Percentiles rank a stretch among this genome's conserved stretches.
Conservation (phyloP, 2,888 invertebrate species). For the Merodon equestris region DNA sequence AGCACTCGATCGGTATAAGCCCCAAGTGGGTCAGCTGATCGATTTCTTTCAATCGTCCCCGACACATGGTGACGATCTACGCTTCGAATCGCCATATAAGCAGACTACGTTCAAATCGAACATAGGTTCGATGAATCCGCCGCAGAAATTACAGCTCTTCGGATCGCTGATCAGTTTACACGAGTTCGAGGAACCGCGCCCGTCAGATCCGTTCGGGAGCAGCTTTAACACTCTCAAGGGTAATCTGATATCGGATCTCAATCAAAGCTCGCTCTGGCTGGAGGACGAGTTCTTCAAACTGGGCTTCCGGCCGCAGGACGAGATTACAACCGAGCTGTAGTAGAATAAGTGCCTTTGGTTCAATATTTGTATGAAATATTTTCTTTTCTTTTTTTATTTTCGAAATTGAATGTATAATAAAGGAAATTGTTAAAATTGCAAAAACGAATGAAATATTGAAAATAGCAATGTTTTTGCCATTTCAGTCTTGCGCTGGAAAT, state of each 20-base stretch:
- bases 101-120: slow-evolving; percentile 65
- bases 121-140: slow-evolving; percentile 72
- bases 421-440: slow-evolving; percentile 56
- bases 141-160: slow-evolving; percentile 76
- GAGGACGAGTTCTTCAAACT: slow-evolving; percentile 91
- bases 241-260: slow-evolving; percentile 78
- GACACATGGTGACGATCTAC: slow-evolving; percentile 33
- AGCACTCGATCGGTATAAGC: slow-evolving; percentile 85
- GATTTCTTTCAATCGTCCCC: slow-evolving; percentile 83
- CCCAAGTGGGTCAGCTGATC: slow-evolving; percentile 87
- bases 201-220: slow-evolving; percentile 81
- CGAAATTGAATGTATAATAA: slow-evolving; percentile 48
- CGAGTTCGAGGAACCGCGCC: slow-evolving; percentile 79
- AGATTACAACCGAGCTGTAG: slow-evolving; percentile 91
- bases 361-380: slow-evolving; percentile 4
- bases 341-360: slow-evolving; percentile 29
- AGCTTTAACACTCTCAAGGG: slow-evolving; percentile 80
- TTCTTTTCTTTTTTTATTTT: slow-evolving; percentile 32
- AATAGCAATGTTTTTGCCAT: slow-evolving; percentile 24
- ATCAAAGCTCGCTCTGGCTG: slow-evolving; percentile 83
- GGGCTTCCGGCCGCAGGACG: slow-evolving; percentile 92
- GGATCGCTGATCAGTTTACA: slow-evolving; percentile 78
- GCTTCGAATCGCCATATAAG: slow-evolving; percentile 52
- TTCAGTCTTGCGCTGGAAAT: slow-evolving; percentile 30
- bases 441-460: neutral